Conservation (phyloP, 2,888 invertebrate genomes). For the Spicauda simplicius region DNA sequence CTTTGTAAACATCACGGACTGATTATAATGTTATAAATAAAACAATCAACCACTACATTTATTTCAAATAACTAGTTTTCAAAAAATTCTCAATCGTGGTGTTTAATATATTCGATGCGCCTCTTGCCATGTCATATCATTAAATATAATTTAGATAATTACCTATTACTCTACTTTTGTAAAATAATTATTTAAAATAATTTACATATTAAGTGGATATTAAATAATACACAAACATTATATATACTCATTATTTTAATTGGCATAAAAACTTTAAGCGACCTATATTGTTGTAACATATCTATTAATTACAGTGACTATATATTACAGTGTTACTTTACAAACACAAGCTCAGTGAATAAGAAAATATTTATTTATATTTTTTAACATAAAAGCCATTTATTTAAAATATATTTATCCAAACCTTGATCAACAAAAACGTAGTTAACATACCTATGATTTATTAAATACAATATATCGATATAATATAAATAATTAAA, state of each 20-base stretch:
- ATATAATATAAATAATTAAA: constrained; percentile 28
- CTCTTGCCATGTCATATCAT: background rate
- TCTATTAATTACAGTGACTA: constrained; percentile 71
- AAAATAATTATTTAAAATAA: background rate
- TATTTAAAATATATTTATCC: constrained; percentile 54
- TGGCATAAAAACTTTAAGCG: constrained; percentile 78
- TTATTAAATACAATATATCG: constrained; percentile 39
- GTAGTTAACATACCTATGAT: constrained; percentile 41
- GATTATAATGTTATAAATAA: no score
- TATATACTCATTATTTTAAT: constrained; percentile 62
- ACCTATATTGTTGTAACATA: constrained; percentile 59
- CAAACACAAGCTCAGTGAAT: constrained; percentile 69
- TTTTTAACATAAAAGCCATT: constrained; percentile 63
- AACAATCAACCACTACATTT: no score
- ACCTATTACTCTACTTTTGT: no score
- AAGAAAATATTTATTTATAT: constrained; percentile 72
- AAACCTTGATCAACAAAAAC: constrained; percentile 46
- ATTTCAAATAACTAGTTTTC: no score
- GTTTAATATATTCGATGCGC: background rate
- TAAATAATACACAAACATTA: constrained; percentile 52
- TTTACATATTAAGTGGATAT: background rate
- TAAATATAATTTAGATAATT: background rate
- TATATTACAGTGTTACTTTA: constrained; percentile 73
- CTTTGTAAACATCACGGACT: no score
- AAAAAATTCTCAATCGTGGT: no score